Base-by-base conservation (phyloP, 2,113 vertebrate species). In the Enhydra lutris region DNA sequence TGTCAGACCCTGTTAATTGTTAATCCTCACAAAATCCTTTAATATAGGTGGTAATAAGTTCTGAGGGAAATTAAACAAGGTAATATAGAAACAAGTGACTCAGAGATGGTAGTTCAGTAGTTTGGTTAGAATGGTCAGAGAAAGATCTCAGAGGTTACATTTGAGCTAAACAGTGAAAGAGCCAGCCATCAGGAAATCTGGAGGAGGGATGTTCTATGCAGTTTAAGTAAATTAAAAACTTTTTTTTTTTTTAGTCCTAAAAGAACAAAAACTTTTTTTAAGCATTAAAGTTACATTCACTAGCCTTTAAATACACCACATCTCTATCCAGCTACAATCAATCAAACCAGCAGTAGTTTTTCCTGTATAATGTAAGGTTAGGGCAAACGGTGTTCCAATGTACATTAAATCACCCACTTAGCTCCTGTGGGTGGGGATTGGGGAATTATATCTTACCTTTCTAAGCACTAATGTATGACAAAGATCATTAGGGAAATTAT, bases 211-310 rank as follows among this genome's bases (percentile, higher is more conserved):
- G 6, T 74, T 79, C 21, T 34, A 21, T 31, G 55, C 29, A 50
- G n/a, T 93, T 89, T 59, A 85, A 73, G 59, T 45, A 67, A 65
- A 65, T 50, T 91, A 87, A 86, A 95, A 59, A 24, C 3, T 12
- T 73, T 55, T 14, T 47, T 14, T 47, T 81, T 29, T 47, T 89
- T 83, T 78, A 65, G 86, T 87, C 21, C 99, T 99, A 99, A 99
- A 99, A 99, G 99, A 99, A 99, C 99, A 99, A 99, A 99, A 98
- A 99, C 99, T 99, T 99, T 99, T 99, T 99, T 99, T 99, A 99
- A 99, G 99, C 99, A 99, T 98, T 99, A 98, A 99, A 99, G 98
- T 99, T 99, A 98, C 98, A 99, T 99, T 99, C 98, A 98, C 98
- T 99, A 99, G 98, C 99, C 98, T 99, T 99, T 99, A 99, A 99